These are phyloP conservation scores for Theodoxus fluviatilis DNA, from an alignment of 2,888 invertebrate species.

Conservation along the genomic window DNA sequence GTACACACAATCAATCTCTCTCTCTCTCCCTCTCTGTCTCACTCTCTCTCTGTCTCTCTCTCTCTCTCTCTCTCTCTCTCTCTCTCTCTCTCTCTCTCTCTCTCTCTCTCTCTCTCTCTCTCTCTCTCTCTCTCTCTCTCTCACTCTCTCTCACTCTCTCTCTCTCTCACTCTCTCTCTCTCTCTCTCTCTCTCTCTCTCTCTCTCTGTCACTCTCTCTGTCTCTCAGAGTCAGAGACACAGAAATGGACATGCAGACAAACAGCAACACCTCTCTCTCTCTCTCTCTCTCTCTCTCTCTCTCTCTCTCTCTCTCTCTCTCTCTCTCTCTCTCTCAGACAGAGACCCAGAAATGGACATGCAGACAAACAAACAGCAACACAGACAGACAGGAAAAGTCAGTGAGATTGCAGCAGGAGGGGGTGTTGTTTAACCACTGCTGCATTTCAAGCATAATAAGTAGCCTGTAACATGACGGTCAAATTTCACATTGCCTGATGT, in stretches of 20 bases:
- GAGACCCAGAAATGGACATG: neutral
- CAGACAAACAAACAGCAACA: constrained; percentile 17
- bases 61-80: neutral
- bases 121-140: constrained; percentile 11
- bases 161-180: neutral
- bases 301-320: constrained; percentile 22
- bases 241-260: neutral
- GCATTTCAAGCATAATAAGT: neutral
- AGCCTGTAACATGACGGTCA: too few relatives aligned
- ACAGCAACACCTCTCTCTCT: constrained; percentile 7
- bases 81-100: neutral
- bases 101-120: neutral
- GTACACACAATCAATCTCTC: too few relatives aligned
- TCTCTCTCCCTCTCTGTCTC: too few relatives aligned
- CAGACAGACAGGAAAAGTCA: neutral
- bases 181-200: neutral
- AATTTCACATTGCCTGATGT: too few relatives aligned
- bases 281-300: constrained; percentile 2
- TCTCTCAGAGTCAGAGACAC: constrained; percentile 17
- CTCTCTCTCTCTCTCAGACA: neutral
- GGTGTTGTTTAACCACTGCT: neutral
- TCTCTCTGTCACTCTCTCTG: constrained; percentile 8
- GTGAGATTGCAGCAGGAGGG: neutral
- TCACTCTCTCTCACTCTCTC: neutral
- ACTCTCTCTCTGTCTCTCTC: too few relatives aligned